A percentile compares a stretch with the other conserved stretches of the same genome.
Conservation (phyloP, 2,113 vertebrate species). For the Indicator maculatus region DNA sequence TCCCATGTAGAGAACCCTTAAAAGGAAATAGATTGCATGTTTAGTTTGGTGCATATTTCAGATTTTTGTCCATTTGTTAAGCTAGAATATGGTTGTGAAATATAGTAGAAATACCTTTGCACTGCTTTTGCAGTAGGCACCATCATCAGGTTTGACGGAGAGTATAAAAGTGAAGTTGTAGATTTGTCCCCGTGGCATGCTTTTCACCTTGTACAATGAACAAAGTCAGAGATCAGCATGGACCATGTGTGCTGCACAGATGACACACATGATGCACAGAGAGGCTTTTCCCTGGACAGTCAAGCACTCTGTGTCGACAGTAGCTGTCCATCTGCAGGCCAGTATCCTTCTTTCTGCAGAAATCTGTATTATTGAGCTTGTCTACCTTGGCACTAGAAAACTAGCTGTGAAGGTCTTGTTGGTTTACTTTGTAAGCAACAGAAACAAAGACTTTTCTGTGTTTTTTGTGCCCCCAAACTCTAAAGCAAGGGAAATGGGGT, state of each 20-base stretch:
- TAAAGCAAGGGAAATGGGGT: neutral
- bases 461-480: neutral
- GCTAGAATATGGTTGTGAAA: neutral
- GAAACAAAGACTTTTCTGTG: neutral
- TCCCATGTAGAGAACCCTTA: neutral
- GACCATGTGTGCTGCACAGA: neutral
- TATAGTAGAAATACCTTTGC: neutral
- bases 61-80: slow-evolving; percentile 3
- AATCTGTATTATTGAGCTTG: neutral
- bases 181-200: neutral
- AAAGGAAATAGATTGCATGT: neutral
- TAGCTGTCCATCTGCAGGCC: neutral
- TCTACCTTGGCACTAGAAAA: fast-evolving
- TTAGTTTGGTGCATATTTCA: slow-evolving; percentile 17
- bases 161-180: neutral
- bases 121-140: neutral
- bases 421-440: neutral
- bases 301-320: neutral
- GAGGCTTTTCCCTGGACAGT: neutral
- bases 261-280: neutral
- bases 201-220: fast-evolving
- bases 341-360: neutral
- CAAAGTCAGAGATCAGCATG: neutral
- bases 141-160: neutral
- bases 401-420: neutral